Base-by-base conservation (phyloP, 2,797 vertebrate species). In the Margarornis squamiger region DNA sequence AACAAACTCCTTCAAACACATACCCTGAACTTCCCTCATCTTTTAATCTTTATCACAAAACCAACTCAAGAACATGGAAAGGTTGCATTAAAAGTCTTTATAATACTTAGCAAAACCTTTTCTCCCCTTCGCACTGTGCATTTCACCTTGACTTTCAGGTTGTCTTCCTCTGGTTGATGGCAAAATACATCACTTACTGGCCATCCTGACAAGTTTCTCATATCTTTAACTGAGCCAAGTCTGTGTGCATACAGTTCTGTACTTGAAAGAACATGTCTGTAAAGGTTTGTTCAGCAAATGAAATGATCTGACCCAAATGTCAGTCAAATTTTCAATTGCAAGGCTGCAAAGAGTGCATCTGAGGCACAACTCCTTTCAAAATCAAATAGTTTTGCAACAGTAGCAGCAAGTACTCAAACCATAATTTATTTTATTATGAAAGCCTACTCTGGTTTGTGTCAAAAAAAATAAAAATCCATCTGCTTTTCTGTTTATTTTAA, bases 261-360 rank as follows among this genome's bases (percentile, higher is more conserved):
- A 51, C 10, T 8, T 70, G 45, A 85, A 83, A 76, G 10, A 86
- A 19, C 0, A 0, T 7, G 26, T 6, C 27, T 67, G 24, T 26
- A 82, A 84, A 89, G 20, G 38, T 67, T 92, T 79, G 38, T 68
- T 90, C 71, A 86, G 76, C 34, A 91, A 95, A 92, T 78, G 16
- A 91, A 83, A 61, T 55, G 0, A 84, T n/a, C n/a, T 41, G 46
- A 79, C 34, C 11, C 72, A 76, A 45, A 65, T 7, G 41, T 45
- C 15, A 51, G 32, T 5, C 36, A 68, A 68, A 67, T 62, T 73
- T 93, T 78, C 74, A 91, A 34, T 30, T 34, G 14, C 27, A 70
- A 85, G 39, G 32, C n/a, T 71, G 51, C 48, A 63, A 77, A 87
- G 70, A 68, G 30, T 6, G n/a, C 20, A n/a, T 43, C 18, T 29